Base-by-base conservation (phyloP, 2,113 vertebrate species). In the Sprattus sprattus region DNA sequence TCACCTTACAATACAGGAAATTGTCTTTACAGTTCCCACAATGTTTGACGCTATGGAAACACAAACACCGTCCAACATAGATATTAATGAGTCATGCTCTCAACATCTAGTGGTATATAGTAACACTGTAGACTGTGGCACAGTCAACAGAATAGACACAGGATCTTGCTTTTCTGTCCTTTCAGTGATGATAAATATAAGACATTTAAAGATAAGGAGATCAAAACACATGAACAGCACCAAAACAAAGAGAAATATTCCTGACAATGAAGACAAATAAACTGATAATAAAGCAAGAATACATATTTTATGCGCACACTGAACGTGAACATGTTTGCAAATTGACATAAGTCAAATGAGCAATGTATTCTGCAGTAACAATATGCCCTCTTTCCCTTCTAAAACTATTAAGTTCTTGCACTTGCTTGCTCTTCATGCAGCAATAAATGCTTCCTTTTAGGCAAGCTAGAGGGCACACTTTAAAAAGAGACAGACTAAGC, bases 401-500 rank as follows among this genome's bases (percentile, higher is more conserved):
- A 22, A 60, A 60, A 22, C 6, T 18, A 60, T 60, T 22, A 60
- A 60, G 54, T 57, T 46, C 86, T 88, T 88, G 86, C 84, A 88
- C 85, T 57, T 90, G 87, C 88, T 44, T 60, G 28, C 11, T 57
- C 45, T 25, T 32, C 28, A 80, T 32, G 82, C 83, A 84, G 81
- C 84, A 50, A 85, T 18, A 82, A 28, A 83, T 71, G 4, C 89
- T 89, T 88, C 93, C 93, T 90, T 89, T 83, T 83, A 91, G 93
- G 91, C 93, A 91, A 93, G 92, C 93, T 91, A 92, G 93, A 93
- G 94, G 93, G 92, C 93, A 93, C 92, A 89, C 92, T 95, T 91
- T 60, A 60, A 90, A 91, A 87, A 89, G 86, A 87, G 49, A 16
- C 89, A 89, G 89, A 90, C 88, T 91, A 89, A 89, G 90, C 91